These are phyloP conservation scores for Eupeodes corollae DNA, from an alignment of 1,140 invertebrate genomes.

Conservation along the genomic window DNA sequence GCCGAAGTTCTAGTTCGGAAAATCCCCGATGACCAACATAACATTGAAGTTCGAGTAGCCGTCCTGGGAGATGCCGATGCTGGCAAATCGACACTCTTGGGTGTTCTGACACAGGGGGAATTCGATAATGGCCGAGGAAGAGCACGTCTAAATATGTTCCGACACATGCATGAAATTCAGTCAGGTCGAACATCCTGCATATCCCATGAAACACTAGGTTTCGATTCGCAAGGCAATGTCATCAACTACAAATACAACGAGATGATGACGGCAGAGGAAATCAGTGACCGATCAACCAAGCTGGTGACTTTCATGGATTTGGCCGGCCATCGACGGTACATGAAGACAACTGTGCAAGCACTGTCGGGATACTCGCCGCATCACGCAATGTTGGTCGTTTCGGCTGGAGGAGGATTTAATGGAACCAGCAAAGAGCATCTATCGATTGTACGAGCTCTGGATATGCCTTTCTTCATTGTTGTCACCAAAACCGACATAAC, in stretches of 20 bases:
- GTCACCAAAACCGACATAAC: slow-evolving; percentile 81
- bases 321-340: slow-evolving; percentile 92
- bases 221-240: slow-evolving; percentile 66
- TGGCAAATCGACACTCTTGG: slow-evolving; percentile 86
- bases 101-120: slow-evolving; percentile 89
- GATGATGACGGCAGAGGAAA: slow-evolving; percentile 85
- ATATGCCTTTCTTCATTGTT: slow-evolving; percentile 82
- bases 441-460: slow-evolving; percentile 66
- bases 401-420: slow-evolving; percentile 46
- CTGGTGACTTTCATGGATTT: slow-evolving; percentile 92
- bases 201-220: slow-evolving; percentile 92
- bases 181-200: slow-evolving; percentile 93
- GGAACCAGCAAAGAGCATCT: slow-evolving; percentile 74
- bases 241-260: slow-evolving; percentile 80
- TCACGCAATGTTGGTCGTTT: slow-evolving; percentile 85
- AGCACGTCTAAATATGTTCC: slow-evolving; percentile 88
- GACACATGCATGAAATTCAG: slow-evolving; percentile 93
- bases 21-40: slow-evolving; percentile 83
- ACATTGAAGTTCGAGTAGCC: slow-evolving; percentile 78
- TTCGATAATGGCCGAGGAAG: slow-evolving; percentile 91
- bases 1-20: slow-evolving; percentile 86
- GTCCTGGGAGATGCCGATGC: slow-evolving; percentile 89
- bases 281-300: slow-evolving; percentile 81
- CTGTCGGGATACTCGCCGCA: slow-evolving; percentile 90
- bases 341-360: slow-evolving; percentile 89